phyloP scores from a whole-genome alignment of 2,797 vertebrate species.

The Acanthis flammea region DNA sequence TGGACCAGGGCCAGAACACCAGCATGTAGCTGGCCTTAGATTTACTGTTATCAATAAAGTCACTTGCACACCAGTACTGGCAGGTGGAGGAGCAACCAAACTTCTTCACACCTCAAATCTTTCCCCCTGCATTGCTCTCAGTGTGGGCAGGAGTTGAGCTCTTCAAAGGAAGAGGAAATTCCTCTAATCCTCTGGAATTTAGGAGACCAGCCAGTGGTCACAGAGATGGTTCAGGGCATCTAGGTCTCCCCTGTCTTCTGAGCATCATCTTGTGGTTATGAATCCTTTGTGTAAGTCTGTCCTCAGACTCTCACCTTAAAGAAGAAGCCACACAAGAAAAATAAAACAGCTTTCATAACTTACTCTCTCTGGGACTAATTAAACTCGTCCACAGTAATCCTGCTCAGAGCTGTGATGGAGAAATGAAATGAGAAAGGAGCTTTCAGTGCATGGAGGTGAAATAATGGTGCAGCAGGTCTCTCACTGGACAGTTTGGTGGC shows the following conservation, averaged over 20 bases:
- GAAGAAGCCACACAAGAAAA: not conserved
- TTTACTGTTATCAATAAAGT: not conserved
- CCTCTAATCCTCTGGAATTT: not conserved
- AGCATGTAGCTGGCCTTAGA: not conserved
- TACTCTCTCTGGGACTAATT: not conserved
- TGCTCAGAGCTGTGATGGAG: not conserved
- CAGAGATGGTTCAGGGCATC: not conserved
- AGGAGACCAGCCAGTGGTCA: not conserved
- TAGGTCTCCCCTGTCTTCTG: not conserved
- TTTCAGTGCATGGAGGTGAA: not conserved
- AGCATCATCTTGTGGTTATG: not conserved
- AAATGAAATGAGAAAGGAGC: not conserved
- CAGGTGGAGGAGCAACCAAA: not conserved
- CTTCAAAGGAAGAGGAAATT: not conserved
- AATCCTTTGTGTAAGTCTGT: not conserved
- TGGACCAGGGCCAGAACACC: not conserved
- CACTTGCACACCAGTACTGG: not conserved
- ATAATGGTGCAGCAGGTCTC: not conserved
- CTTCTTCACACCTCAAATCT: not conserved
- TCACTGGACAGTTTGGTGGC: not conserved
- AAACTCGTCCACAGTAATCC: not conserved
- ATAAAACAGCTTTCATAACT: not conserved
- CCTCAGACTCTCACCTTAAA: not conserved
- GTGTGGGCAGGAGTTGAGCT: rapidly evolving
- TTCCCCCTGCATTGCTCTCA: not conserved